Evolutionary conservation across 2,113 vertebrate genomes (phyloP), one percentile per base, ranked within the genome.

Genomic region (Mus pahari): DNA sequence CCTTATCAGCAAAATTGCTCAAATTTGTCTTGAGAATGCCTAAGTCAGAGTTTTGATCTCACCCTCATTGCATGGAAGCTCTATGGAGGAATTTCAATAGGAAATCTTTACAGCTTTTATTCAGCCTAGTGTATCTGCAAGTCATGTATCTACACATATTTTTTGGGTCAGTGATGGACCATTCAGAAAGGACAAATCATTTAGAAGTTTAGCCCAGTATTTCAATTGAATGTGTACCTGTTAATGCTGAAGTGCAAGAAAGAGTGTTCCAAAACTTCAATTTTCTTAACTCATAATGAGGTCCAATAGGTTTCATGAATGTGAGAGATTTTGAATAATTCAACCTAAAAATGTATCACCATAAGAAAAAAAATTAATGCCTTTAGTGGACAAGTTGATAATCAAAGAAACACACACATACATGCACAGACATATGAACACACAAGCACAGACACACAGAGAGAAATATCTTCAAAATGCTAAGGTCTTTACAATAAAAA

Each of bases 311-410:
- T 82, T 53, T 0, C n/a, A 53, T 93, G 81, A 70, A 26, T 78
- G 42, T 58, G 86, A 81, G 74, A 58, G 28, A 55, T 62, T 90
- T 91, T 82, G 48, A 79, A 79, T 53, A 68, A 55, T 83, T 84
- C 89, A 20, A 83, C 24, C 3, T 68, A 60, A 50, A 11, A 93
- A 73, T 39, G 1, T 48, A 55, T 50, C 64, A 4, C 66, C 16
- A 45, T 79, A 79, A 64, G 7, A 53, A 78, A 16, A 75, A 93
- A 91, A 94, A 11, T 9, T 48, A 60, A 50, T 48, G 0, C 0
- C 45, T 79, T 86, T 68, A 87, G 19, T 50, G 68, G 42, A 68
- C 14, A 83, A 64, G 10, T 70, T 19, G 68, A 74, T 39, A 42
- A 64, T 53, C 20, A 64, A 92, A 10, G 5, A 84, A 45, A 64